Base-by-base conservation (phyloP, 1,140 invertebrate genomes). In the Lutraria rhynchaena region DNA sequence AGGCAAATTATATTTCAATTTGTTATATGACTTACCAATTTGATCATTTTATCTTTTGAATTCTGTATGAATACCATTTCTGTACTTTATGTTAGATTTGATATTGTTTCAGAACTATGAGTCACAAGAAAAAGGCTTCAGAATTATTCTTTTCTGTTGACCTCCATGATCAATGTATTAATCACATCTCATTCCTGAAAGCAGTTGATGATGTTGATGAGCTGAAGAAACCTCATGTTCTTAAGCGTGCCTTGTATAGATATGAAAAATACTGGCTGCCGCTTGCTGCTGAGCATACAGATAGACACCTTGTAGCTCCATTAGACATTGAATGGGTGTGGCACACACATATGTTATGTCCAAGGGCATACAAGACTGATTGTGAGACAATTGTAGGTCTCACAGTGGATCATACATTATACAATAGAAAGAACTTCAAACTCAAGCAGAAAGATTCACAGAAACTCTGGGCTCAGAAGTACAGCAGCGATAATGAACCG, bases 261-360 rank as follows among this genome's bases (percentile, higher is more conserved):
- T 93, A 93, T 87, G 93, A 93, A 85, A 87, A 82, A 73, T 90
- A 88, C 46, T 94, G 93, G 93, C 77, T 94, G 5, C 93, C 93
- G 15, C 75, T 93, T 19, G 87, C 91, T 67, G 91, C 92, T 1
- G 87, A 91, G 83, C 83, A 90, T 51, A 57, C 63, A 29, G 74
- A 67, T 9, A 74, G 87, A 37, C 51, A 78, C 15, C 44, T 92
- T 9, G 87, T 89, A 57, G 92, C 93, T 1, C 93, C 93, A 19
- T 69, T 93, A 41, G 93, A 94, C 83, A 91, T 94, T 53, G 91
- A 93, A 77, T 94, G 93, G 93, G 85, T 93, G n/a, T 93, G 93
- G 93, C 93, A 94, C 71, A 91, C 90, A 27, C 93, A 93, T 75
- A 89, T 94, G 87, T 82, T 94, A 31, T 89, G 88, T 67, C 93